Evolutionary conservation across 2,113 vertebrate genomes (phyloP).

Genomic region (Anhinga anhinga): DNA sequence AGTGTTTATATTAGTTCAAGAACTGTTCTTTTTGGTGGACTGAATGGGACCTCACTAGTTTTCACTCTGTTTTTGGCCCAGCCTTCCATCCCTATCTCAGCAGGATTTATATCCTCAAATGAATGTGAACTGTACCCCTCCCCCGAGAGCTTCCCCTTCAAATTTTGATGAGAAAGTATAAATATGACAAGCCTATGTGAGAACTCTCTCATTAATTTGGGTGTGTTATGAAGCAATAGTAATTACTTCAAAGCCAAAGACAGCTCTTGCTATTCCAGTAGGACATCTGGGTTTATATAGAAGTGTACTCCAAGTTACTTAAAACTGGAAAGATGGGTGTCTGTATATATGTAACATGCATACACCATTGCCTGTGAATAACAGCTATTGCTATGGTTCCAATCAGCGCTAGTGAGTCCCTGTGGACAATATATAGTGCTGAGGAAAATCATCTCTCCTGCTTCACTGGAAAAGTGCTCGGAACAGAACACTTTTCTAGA

Average conservation of each 20-base stretch:
- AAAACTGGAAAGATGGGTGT: background rate
- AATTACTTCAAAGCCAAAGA: background rate
- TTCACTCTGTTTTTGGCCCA: background rate
- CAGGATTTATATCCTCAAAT: background rate
- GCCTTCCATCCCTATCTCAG: background rate
- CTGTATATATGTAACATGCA: background rate
- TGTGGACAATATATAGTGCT: background rate
- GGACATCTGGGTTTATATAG: background rate
- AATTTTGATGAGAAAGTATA: background rate
- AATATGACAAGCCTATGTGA: background rate
- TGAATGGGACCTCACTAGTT: background rate
- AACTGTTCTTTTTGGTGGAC: background rate
- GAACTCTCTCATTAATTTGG: background rate
- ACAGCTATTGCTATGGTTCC: background rate
- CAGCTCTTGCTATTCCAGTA: background rate
- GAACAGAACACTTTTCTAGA: background rate
- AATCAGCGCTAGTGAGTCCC: background rate
- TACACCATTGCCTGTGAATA: background rate
- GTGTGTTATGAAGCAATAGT: background rate
- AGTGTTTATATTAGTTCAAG: background rate
- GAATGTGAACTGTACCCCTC: background rate
- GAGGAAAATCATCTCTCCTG: background rate
- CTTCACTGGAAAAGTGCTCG: background rate
- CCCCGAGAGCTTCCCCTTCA: background rate
- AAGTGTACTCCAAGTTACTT: background rate